Base-by-base conservation (phyloP, 2,113 vertebrate species). In the Hypomesus transpacificus region DNA sequence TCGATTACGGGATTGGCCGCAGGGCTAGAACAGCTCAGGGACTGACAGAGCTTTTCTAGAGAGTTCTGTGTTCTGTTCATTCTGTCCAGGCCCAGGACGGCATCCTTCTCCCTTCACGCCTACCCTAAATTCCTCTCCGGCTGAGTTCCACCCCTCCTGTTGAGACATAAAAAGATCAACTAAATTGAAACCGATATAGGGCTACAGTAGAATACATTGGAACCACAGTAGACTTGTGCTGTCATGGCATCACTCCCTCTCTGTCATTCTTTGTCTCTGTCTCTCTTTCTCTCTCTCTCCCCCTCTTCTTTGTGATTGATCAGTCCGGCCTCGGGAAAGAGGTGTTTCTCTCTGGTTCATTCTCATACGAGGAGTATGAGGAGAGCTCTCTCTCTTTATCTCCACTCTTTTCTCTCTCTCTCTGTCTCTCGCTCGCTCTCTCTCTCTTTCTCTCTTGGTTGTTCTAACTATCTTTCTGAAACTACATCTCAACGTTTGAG, bases 11-110 rank as follows among this genome's bases (percentile, higher is more conserved):
- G 53, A 28, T 71, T 80, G 75, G 77, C 73, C 69, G 1, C 76
- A 80, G 80, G 65, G 74, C 69, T 34, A 78, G 78, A 83, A 77
- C 66, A 54, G 71, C 53, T 68, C 76, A 73, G 59, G 18, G 14
- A 8, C 52, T 68, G 26, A 68, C 26, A 68, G 7, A 28, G 80
- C n/a, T n/a, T 17, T 54, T 14, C 53, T 14, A 54, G 53, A n/a
- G 53, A n/a, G 53, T 54, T 50, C 53, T 54, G 63, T 68, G 63
- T 66, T 50, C 22, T 56, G 60, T n/a, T 75, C 52, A n/a, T 31
- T 24, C 51, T 52, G 39, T 51, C 62, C 24, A 2, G 17, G 20
- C 39, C 24, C 24, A 26, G 24, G 24, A 26, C 2, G 3, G 24
- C 24, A 26, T 26, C 24, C 68, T 79, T 52, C 17, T 7, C 66